Base-by-base conservation (phyloP, 2,888 invertebrate genomes). In the Drosophila cracens region DNA sequence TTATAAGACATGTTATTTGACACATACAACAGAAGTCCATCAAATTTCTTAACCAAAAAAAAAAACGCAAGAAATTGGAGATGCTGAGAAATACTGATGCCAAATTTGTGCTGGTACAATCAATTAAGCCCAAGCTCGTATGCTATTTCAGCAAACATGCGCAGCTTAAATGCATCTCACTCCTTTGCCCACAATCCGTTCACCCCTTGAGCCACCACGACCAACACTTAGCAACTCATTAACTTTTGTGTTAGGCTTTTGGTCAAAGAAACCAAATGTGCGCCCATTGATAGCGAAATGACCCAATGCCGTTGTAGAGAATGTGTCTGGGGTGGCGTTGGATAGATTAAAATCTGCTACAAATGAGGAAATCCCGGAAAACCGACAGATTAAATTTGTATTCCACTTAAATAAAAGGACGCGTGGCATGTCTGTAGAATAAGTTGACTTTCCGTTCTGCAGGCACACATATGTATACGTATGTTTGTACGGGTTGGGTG, bases 351-450 rank as follows among this genome's bases (percentile, higher is more conserved):
- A 82, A 82, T 84, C 82, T 74, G 72, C 67, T 81, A 82, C 87
- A 86, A 87, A 87, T 86, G 86, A 76, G 87, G 69, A 83, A 86
- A 82, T 79, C 82, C 83, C 82, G 76, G 81, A 77, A 83, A 81
- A 81, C 82, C 82, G 74, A 74, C 82, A 77, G 83, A 87, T 87
- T 87, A 83, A 86, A 86, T 82, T 87, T 85, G 82, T 83, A 86
- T 82, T 77, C 73, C 82, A 82, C 74, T 81, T 75, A 70, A 74
- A 67, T 77, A 68, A 79, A 73, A 73, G 83, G 75, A 74, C 74
- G 80, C 76, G 74, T 74, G 70, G 71, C 80, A 70, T 72, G 75
- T 81, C 74, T 81, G 74, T 77, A 70, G 78, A 82, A 71, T 74
- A 72, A 78, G 67, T 75, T 65, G 68, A 64, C 70, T 76, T 25